Evolutionary conservation across 2,113 vertebrate genomes (phyloP), one percentile per base, ranked within the genome.

Genomic region (Pteronura brasiliensis): DNA sequence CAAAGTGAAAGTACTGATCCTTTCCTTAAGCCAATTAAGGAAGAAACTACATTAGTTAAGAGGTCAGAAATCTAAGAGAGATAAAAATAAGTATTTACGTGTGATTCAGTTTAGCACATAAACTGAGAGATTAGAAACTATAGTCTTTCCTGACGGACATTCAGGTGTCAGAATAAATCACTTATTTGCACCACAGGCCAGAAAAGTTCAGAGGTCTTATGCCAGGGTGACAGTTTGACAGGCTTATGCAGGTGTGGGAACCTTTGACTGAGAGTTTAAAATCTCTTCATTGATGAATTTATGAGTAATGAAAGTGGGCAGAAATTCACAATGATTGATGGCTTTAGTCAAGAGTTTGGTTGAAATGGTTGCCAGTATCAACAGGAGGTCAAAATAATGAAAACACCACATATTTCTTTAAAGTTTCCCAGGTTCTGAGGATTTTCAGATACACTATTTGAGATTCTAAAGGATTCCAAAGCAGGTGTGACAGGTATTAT

Each of bases 281-380:
- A 92, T 81, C 74, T 77, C 12, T 87, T 80, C 59, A 39, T 34
- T 71, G 84, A 82, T 87, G 61, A 76, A 88, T 97, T 95, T 95
- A 6, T 92, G 90, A 92, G 74, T 81, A 92, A 95, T 92, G 39
- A 39, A 72, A 88, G 34, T 65, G 11, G 71, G 55, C 91, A 93
- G 72, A 90, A 96, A 84, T 55, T 59, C 80, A 95, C 12, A 76
- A 52, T 96, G 79, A 81, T 57, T 76, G 74, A 90, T 88, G 49
- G 5, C 47, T 96, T 94, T 95, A 36, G 57, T 87, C 61, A 90
- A 90, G n/a, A 85, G 13, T 88, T 91, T 76, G 18, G 9, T 44
- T 71, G 29, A 65, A 92, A 92, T 61, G 20, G 11, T 49, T 92
- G 14, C 31, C 57, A 88, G 59, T 55, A 92, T 72, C 39, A 90